Evolutionary conservation across 2,113 vertebrate genomes (phyloP), one percentile per base, ranked within the genome.

Genomic region (Mirza zaza): DNA sequence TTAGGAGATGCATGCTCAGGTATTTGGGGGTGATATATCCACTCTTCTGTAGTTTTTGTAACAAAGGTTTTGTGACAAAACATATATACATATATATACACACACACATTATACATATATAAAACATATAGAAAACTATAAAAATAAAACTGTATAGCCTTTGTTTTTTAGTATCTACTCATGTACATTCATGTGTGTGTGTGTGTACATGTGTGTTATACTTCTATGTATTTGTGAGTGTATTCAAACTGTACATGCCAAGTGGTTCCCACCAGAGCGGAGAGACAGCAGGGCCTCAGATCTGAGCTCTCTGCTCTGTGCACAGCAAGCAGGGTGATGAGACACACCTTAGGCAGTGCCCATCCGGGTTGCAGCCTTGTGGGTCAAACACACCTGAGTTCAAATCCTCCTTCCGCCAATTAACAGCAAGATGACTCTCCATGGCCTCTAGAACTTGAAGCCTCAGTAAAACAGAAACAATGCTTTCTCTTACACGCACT

Each of bases 291-390:
- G 4, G 45, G 11, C 18, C 27, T 45, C 39, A 32, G 67, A 4
- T 20, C 27, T 32, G 1, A 5, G 0, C 1, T 12, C 29, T 48
- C 23, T 14, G 21, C n/a, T 42, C 45, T 27, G 2, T 0, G 55
- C 9, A 23, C 29, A 86, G 55, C 7, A 57, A 57, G 50, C 6
- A 0, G 3, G 3, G 1, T 25, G n/a, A 9, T 0, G 32, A 57
- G 25, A 6, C 29, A 2, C 57, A 13, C 27, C 17, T 17, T 17
- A 4, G 39, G 36, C 6, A 32, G 2, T 48, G 14, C 2, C 10
- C 45, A n/a, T 25, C n/a, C 21, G 7, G 29, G 20, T 27, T 20
- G 27, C 48, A 59, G 45, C 17, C 50, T 84, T 25, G 0, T 13
- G 29, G 36, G 36, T 39, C 10, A 34, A 18, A 23, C 55, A 32